phyloP scores from a whole-genome alignment of 2,113 vertebrate species.

The Pardalotus punctatus region DNA sequence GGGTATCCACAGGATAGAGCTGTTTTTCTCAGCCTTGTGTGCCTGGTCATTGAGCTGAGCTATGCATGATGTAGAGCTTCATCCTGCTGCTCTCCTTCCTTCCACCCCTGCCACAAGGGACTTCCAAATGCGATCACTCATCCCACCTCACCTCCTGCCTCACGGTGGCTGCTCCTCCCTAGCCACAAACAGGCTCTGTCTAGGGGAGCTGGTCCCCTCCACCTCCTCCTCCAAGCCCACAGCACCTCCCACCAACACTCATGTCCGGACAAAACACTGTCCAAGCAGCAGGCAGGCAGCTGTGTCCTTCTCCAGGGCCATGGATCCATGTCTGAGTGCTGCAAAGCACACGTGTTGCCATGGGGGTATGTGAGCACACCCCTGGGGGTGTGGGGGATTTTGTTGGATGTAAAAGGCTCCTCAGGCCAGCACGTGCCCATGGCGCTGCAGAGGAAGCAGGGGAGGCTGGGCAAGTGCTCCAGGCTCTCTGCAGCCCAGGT shows the following conservation, averaged over 20 bases:
- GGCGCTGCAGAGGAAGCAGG: neutral
- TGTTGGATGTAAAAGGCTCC: neutral
- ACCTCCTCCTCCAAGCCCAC: neutral
- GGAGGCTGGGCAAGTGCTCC: neutral
- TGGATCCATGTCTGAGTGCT: accelerated
- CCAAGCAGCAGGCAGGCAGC: neutral
- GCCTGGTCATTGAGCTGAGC: neutral
- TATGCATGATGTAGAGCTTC: accelerated
- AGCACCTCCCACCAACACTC: neutral
- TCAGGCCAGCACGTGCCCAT: accelerated
- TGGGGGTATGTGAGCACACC: accelerated
- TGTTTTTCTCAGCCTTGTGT: neutral
- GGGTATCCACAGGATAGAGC: neutral
- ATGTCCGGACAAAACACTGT: accelerated
- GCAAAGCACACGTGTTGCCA: accelerated
- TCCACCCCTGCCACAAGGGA: neutral
- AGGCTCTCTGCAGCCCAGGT: neutral
- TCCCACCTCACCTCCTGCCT: neutral
- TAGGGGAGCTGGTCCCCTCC: neutral
- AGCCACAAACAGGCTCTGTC: too few relatives aligned
- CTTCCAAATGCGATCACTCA: accelerated
- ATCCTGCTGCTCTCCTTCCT: neutral
- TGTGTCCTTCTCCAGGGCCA: neutral
- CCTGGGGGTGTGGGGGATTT: accelerated
- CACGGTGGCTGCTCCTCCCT: neutral